These are phyloP conservation scores for Onychomys arenicola DNA, from an alignment of 2,797 vertebrate genomes.

Conservation along the genomic window DNA sequence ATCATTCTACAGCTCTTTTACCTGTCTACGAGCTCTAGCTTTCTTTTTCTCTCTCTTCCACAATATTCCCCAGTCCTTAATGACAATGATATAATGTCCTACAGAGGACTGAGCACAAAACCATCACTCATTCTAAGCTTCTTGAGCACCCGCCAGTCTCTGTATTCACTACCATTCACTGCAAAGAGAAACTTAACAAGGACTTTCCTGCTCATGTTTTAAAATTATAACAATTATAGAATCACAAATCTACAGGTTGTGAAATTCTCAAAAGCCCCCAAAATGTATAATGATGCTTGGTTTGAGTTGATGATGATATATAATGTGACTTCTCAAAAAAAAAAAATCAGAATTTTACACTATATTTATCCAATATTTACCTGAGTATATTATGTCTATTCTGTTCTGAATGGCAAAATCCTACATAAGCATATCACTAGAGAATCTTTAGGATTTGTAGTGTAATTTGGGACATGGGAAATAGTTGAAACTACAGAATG, in stretches of 20 bases:
- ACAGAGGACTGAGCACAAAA: background rate
- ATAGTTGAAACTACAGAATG: background rate
- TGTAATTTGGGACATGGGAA: background rate
- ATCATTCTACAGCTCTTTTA: too few relatives aligned
- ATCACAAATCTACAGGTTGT: background rate
- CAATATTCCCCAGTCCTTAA: background rate
- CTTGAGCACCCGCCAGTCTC: too few relatives aligned
- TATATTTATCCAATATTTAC: background rate
- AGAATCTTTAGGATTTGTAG: background rate
- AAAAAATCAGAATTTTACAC: conserved; percentile 14
- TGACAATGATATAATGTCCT: background rate
- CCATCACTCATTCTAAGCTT: background rate
- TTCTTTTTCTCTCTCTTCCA: background rate
- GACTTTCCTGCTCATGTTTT: background rate
- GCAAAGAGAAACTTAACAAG: background rate
- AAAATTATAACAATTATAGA: background rate
- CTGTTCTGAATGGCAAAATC: conserved; percentile 8
- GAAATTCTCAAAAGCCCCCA: background rate
- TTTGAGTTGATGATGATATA: background rate
- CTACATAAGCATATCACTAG: background rate
- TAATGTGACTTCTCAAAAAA: too few relatives aligned
- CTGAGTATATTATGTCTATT: conserved; percentile 41
- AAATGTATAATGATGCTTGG: background rate
- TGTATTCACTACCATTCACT: background rate
- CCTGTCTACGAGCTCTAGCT: background rate